These are phyloP conservation scores for Urocynchramus pylzowi DNA, from an alignment of 2,113 vertebrate species.

Conservation along the genomic window DNA sequence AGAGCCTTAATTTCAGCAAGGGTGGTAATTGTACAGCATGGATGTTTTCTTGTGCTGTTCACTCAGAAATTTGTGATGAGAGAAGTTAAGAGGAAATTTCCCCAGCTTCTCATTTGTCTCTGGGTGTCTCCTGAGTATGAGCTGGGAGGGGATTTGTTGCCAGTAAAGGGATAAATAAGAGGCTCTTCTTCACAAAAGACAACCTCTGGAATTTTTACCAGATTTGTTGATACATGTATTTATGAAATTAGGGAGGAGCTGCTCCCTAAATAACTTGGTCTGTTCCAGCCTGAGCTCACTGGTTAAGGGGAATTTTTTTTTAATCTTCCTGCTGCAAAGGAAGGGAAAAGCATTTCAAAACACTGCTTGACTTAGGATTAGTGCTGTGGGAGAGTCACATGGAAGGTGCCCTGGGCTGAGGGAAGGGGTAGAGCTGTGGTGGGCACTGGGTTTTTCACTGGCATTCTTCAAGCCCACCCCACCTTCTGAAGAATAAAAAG, in stretches of 20 bases:
- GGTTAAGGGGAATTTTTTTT: not conserved
- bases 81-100: not conserved
- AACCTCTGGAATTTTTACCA: not conserved
- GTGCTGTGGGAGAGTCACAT: accelerated
- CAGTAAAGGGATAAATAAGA: not conserved
- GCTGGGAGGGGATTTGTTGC: not conserved
- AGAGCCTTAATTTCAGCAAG: not conserved
- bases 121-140: not conserved
- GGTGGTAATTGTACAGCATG: accelerated
- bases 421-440: not conserved
- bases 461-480: not conserved
- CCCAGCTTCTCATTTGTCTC: not conserved
- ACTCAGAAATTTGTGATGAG: not conserved
- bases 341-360: not conserved
- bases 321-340: not conserved
- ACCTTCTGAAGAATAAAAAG: not conserved
- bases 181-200: not conserved
- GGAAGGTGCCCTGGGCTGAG: not conserved
- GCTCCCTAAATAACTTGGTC: not conserved
- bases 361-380: not conserved
- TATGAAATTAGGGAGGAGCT: not conserved
- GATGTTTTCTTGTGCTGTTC: not conserved
- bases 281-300: not conserved
- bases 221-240: not conserved
- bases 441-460: not conserved